phyloP scores from a whole-genome alignment of 1,140 invertebrate species.

The Galendromus occidentalis region DNA sequence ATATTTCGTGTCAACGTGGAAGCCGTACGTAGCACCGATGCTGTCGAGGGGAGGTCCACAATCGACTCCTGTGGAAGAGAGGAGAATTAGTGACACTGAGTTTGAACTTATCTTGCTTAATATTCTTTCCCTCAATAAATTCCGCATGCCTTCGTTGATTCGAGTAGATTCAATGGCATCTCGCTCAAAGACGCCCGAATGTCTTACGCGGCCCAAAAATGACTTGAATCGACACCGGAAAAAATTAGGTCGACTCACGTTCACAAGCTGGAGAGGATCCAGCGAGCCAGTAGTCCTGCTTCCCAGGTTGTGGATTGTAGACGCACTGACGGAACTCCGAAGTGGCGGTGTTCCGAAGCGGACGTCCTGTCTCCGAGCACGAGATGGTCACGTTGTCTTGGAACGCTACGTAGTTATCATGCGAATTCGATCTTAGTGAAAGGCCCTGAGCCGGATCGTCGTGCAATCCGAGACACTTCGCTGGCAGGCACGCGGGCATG shows the following conservation, averaged over 20 bases:
- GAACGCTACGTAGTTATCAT: slow-evolving; percentile 62
- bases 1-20: slow-evolving; percentile 55
- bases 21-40: slow-evolving; percentile 78
- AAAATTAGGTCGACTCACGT: slow-evolving; percentile 19
- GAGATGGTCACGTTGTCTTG: slow-evolving; percentile 67
- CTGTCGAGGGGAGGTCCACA: slow-evolving; percentile 67
- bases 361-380: slow-evolving; percentile 52
- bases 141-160: too few relatives aligned
- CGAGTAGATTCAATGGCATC: too few relatives aligned
- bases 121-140: too few relatives aligned
- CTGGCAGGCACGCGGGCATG: slow-evolving; percentile 73
- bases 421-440: slow-evolving; percentile 42
- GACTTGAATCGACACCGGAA: too few relatives aligned
- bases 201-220: too few relatives aligned
- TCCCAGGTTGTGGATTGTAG: slow-evolving; percentile 68
- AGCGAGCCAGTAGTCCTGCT: slow-evolving; percentile 77
- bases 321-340: slow-evolving; percentile 75
- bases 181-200: too few relatives aligned
- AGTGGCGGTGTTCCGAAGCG: slow-evolving; percentile 52
- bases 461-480: slow-evolving; percentile 66
- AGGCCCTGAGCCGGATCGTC: slow-evolving; percentile 70
- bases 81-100: neutral
- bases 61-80: slow-evolving; percentile 38
- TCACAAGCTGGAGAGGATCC: slow-evolving; percentile 63
- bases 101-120: too few relatives aligned